phyloP scores from a whole-genome alignment of 1,140 invertebrate species.

The Drosophila novamexicana region DNA sequence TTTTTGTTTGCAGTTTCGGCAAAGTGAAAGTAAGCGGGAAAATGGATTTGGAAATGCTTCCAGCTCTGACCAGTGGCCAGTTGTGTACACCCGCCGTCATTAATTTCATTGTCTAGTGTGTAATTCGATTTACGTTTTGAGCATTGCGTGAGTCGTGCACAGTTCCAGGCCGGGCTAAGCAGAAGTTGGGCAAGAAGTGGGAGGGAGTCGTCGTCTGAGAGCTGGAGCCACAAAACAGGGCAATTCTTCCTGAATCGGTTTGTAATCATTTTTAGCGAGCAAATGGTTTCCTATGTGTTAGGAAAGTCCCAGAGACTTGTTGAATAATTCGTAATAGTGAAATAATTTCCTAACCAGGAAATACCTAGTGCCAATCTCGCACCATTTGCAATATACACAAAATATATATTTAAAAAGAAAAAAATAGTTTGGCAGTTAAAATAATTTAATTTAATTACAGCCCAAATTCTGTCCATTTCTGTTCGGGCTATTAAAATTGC shows the following conservation, averaged over 20 bases:
- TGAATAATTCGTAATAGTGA: not conserved
- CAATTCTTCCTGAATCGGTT: not conserved
- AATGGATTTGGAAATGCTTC: constrained; percentile 34
- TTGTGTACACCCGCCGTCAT: not conserved
- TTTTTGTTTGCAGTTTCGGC: constrained; percentile 34
- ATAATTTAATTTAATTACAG: too few relatives aligned
- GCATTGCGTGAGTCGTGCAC: constrained; percentile 26
- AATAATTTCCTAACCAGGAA: constrained; percentile 7
- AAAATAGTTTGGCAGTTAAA: too few relatives aligned
- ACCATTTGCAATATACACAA: too few relatives aligned
- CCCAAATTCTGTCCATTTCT: too few relatives aligned
- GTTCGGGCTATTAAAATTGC: too few relatives aligned
- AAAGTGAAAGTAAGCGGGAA: constrained; percentile 61
- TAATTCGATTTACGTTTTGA: constrained; percentile 30
- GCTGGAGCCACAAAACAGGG: not conserved
- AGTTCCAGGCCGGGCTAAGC: not conserved
- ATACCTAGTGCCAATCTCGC: not conserved
- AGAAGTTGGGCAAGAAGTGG: too few relatives aligned
- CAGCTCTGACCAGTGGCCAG: constrained; percentile 14
- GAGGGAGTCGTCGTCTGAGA: not conserved
- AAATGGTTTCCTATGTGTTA: constrained; percentile 2
- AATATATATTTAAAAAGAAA: too few relatives aligned
- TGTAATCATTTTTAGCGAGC: not conserved
- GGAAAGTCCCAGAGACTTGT: not conserved
- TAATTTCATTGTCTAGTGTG: constrained; percentile 8